Evolutionary conservation across 2,888 invertebrate species (phyloP), one percentile per base, ranked within the genome.

Genomic region (Villa cingulata): DNA sequence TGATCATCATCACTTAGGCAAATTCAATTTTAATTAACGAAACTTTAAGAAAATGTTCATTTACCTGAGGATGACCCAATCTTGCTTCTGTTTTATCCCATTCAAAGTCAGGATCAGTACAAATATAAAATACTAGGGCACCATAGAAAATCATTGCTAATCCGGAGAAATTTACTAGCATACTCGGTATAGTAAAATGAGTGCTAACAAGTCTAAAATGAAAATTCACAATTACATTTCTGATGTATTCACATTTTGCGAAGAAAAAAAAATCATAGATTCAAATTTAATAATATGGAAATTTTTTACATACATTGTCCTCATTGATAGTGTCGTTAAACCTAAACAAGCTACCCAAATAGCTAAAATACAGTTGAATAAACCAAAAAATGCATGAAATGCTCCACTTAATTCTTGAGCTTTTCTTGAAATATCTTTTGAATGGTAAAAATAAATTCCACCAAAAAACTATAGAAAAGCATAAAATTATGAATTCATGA

Each of bases 361-460:
- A 4, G 41, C 41, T 4, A 46, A 16, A 12, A 46, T n/a, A 27
- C 27, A 37, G 37, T 29, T 23, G 17, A 46, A 46, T 14, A 46
- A 41, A 20, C 46, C 46, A 18, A 46, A 46, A 18, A 46, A 46
- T 16, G 46, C 41, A 27, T 46, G 46, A 10, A 41, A 20, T 16
- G 46, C 46, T 16, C 41, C 46, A 46, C 23, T 36, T 3, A 46
- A 7, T 37, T 46, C 46, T 23, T 36, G 20, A 12, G 27, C 19
- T 29, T 34, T 41, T 41, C 1, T 12, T 32, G 29, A 12, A 12
- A 32, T 12, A 1, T 3, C 4, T 4, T 32, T 12, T 12, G 29
- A 32, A 12, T 32, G 7, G 12, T 12, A 12, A 12, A 12, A 12
- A 32, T 1, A 12, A 12, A 32, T 32, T 32, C 29, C 29, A 12